Percentiles rank a stretch among this genome's conserved stretches.
Evolutionary conservation across 1,140 invertebrate genomes (phyloP).

Genomic region (Drosophila ohnishii): DNA sequence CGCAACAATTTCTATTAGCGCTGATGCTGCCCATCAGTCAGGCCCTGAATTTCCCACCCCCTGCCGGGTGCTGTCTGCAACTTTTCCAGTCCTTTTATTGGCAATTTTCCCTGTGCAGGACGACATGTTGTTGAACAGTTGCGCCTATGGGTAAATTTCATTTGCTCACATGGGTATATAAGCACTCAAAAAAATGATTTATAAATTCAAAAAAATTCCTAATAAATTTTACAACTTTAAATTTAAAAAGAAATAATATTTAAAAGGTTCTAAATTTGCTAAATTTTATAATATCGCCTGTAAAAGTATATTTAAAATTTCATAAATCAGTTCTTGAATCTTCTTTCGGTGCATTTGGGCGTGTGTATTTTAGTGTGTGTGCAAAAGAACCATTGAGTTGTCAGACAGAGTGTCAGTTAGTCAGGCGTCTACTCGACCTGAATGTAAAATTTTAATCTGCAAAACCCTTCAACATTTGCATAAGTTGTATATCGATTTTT

Average conservation of each 20-base stretch:
- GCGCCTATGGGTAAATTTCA: conserved; percentile 48
- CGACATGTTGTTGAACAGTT: conserved; percentile 62
- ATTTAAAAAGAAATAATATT: background rate
- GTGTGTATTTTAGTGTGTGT: conserved; percentile 15
- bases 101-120: conserved; percentile 39
- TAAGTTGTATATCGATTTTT: conserved; percentile 67
- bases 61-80: background rate
- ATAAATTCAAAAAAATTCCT: too few relatives aligned
- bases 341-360: conserved; percentile 9
- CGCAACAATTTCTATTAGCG: conserved; percentile 74
- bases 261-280: background rate
- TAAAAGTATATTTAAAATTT: background rate
- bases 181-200: background rate
- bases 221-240: background rate
- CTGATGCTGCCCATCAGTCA: conserved; percentile 51
- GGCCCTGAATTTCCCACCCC: background rate
- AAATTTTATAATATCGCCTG: background rate
- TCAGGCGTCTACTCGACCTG: conserved; percentile 63
- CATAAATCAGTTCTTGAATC: background rate
- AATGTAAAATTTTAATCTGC: conserved; percentile 77
- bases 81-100: conserved; percentile 43
- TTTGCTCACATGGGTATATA: conserved; percentile 26
- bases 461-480: conserved; percentile 72
- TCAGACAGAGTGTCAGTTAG: conserved; percentile 45
- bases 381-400: conserved; percentile 49